phyloP scores from a whole-genome alignment of 1,140 invertebrate genomes.

The Magallana angulata region DNA sequence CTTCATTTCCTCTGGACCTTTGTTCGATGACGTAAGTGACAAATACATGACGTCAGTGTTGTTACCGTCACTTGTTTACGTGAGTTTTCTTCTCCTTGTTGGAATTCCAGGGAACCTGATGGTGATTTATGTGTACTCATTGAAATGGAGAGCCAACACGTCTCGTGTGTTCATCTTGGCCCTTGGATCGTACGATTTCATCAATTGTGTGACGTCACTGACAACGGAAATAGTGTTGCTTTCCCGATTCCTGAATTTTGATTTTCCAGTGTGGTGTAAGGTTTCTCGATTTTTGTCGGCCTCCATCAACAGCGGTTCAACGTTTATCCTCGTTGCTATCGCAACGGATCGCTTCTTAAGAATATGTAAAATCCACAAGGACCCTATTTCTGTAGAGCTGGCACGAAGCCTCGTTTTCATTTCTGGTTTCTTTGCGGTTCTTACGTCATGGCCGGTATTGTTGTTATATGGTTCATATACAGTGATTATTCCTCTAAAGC shows the following conservation, averaged over 20 bases:
- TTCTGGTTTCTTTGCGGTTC: conserved; percentile 32
- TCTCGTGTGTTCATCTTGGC: conserved; percentile 55
- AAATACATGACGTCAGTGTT: background rate
- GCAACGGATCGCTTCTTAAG: conserved; percentile 54
- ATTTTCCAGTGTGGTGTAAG: conserved; percentile 53
- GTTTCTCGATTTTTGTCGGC: conserved; percentile 53
- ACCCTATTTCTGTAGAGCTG: conserved; percentile 26
- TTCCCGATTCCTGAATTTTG: conserved; percentile 48
- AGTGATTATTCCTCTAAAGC: conserved; percentile 4
- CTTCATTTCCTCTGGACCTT: conserved; percentile 22
- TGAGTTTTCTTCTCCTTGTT: conserved; percentile 48
- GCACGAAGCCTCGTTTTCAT: conserved; percentile 39
- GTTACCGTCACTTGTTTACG: conserved; percentile 50
- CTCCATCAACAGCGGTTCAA: conserved; percentile 50
- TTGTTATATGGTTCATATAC: conserved; percentile 52
- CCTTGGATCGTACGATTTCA: conserved; percentile 50
- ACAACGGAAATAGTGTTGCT: conserved; percentile 45
- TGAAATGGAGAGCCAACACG: conserved; percentile 48
- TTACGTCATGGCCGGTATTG: conserved; percentile 52
- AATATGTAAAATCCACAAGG: conserved; percentile 48
- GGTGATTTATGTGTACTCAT: conserved; percentile 53
- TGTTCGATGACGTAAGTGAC: background rate
- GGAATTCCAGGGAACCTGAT: conserved; percentile 53
- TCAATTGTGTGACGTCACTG: conserved; percentile 48
- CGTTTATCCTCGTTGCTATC: conserved; percentile 49